Evolutionary conservation across 2,888 invertebrate species (phyloP).

Genomic region (Cryptocephalus moraei): DNA sequence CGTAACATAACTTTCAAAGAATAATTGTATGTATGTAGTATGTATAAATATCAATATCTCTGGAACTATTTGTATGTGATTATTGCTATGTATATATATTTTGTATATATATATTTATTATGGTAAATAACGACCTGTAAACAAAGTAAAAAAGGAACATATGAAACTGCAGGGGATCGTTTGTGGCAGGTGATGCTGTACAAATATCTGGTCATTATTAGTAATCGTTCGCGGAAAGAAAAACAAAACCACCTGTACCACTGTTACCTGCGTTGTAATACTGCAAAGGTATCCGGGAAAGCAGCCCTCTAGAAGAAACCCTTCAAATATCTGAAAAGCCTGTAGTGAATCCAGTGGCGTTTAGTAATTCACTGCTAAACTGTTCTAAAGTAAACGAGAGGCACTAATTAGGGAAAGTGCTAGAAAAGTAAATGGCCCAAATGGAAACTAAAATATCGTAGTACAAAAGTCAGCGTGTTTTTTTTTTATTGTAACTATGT

Average conservation of each 20-base stretch:
- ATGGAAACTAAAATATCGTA: too few relatives aligned
- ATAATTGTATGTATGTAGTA: too few relatives aligned
- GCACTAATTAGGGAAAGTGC: too few relatives aligned
- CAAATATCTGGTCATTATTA: not conserved
- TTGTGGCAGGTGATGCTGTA: constrained; percentile 15
- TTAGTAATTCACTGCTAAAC: too few relatives aligned
- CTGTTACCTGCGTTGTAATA: constrained; percentile 33
- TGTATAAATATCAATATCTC: constrained; percentile 24
- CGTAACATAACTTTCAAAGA: constrained; percentile 10
- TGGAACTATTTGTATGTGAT: constrained; percentile 32
- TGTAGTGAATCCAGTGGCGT: too few relatives aligned
- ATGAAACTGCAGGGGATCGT: constrained; percentile 29
- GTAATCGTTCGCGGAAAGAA: too few relatives aligned
- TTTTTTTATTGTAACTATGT: too few relatives aligned
- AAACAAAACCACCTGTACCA: constrained; percentile 11
- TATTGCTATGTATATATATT: constrained; percentile 28
- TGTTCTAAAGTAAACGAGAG: too few relatives aligned
- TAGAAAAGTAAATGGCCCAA: too few relatives aligned
- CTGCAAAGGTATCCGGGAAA: constrained; percentile 27
- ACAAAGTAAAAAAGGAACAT: constrained; percentile 30
- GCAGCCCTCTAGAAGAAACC: too few relatives aligned
- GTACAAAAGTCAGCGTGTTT: too few relatives aligned
- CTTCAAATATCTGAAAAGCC: too few relatives aligned
- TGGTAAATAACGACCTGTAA: constrained; percentile 29
- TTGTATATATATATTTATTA: constrained; percentile 29